phyloP scores from a whole-genome alignment of 2,797 vertebrate species.

The Eupleurogrammus muticus region DNA sequence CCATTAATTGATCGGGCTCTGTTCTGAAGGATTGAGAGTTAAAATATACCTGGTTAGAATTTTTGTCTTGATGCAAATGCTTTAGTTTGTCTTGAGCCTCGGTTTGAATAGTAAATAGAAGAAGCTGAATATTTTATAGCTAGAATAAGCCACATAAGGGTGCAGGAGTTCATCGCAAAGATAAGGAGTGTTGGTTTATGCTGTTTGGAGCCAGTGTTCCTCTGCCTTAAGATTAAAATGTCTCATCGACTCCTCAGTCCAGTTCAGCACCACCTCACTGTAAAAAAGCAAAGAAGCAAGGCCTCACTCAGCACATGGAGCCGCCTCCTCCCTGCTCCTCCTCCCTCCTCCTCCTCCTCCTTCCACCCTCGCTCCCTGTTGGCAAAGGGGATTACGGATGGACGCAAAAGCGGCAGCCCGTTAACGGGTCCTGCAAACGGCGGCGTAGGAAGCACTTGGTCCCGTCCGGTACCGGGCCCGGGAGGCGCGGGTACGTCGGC shows the following conservation, averaged over 20 bases:
- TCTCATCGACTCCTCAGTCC: slow-evolving; percentile 19
- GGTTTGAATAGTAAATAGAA: background rate
- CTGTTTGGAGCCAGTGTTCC: too few species aligned
- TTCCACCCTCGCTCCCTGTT: slow-evolving; percentile 34
- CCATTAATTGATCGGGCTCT: too few species aligned
- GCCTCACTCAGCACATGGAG: slow-evolving; percentile 48
- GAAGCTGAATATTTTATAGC: background rate
- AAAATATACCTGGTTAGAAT: too few species aligned
- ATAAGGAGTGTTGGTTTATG: background rate
- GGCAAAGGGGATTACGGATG: slow-evolving; percentile 73
- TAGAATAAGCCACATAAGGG: background rate
- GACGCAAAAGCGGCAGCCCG: slow-evolving; percentile 68
- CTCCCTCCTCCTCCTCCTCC: slow-evolving; percentile 1
- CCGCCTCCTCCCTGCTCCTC: slow-evolving; percentile 43
- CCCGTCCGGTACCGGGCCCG: slow-evolving; percentile 61
- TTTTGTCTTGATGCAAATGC: background rate
- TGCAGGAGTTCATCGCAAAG: background rate
- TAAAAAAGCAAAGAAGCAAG: slow-evolving; percentile 12
- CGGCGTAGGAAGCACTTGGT: slow-evolving; percentile 38
- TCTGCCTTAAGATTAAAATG: slow-evolving; percentile 26
- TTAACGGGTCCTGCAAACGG: slow-evolving; percentile 61
- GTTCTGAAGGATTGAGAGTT: too few species aligned
- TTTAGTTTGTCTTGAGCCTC: background rate
- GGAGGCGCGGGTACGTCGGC: slow-evolving; percentile 31
- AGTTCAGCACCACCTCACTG: slow-evolving; percentile 32